Conservation (phyloP, 2,888 invertebrate species). For the Fragum fragum region DNA sequence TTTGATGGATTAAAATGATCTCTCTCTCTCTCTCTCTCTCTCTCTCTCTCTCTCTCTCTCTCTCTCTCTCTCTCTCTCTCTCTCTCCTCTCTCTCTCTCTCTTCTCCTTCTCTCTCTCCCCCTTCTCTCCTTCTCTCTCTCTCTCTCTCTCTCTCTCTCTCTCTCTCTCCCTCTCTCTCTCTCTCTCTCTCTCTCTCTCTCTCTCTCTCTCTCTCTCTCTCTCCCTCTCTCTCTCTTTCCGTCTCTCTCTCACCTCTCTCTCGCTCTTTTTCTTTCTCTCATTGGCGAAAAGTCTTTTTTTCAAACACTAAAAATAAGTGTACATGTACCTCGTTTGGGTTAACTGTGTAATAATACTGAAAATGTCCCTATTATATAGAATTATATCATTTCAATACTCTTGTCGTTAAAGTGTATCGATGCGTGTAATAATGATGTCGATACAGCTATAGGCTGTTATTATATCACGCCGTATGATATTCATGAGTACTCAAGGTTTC, state of each 20-base stretch:
- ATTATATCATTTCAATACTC: background rate
- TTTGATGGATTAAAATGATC: background rate
- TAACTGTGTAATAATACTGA: background rate
- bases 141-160: slow-evolving; percentile 18
- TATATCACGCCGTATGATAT: background rate
- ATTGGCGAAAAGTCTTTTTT: background rate
- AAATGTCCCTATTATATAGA: background rate
- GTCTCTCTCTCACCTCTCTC: background rate
- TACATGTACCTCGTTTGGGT: background rate
- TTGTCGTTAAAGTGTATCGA: background rate
- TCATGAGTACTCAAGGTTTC: too few relatives aligned
- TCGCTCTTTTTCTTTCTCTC: background rate
- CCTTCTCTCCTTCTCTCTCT: slow-evolving; percentile 3
- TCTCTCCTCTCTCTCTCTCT: background rate
- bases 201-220: slow-evolving; percentile 26
- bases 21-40: too few relatives aligned
- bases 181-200: slow-evolving; percentile 27
- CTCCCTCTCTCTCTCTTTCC: slow-evolving; percentile 9
- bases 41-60: background rate
- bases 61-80: slow-evolving; percentile 16
- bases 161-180: slow-evolving; percentile 25
- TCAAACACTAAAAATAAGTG: background rate
- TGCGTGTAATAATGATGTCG: too few relatives aligned
- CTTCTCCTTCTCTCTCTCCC: slow-evolving; percentile 4
- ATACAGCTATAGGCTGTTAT: too few relatives aligned